Evolutionary conservation across 2,888 invertebrate genomes (phyloP), one percentile per base, ranked within the genome.

Genomic region (Macrostomum cliftonense): DNA sequence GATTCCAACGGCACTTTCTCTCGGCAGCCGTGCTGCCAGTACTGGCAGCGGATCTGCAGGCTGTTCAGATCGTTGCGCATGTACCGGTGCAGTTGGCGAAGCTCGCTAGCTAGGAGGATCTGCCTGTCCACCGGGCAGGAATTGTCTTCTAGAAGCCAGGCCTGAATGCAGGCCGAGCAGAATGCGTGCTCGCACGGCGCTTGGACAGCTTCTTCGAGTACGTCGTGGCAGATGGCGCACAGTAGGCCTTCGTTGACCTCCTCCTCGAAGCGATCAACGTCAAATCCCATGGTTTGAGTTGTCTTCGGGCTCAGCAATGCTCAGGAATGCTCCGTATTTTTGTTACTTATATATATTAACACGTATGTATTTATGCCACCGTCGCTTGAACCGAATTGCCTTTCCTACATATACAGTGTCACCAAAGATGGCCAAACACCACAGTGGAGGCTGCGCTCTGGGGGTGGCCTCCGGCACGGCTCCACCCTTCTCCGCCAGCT

Each of bases 181-280:
- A 56, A 63, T n/a, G 62, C 59, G 52, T 63, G 63, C 45, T 63
- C 63, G 52, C 63, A 63, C 7, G 61, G 61, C n/a, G 62, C 59
- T 52, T 63, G 62, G 13, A 62, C 55, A 0, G 62, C 60, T 19
- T 61, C 61, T 46, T 62, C 59, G 13, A 63, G 43, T 9, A 62
- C 62, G 49, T 61, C 63, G 12, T 59, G 56, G 45, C 63, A 63
- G 40, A 63, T 61, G 42, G 59, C 58, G 53, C 62, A 63, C 14
- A 62, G 57, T n/a, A 63, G 52, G 9, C 58, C 59, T 16, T 63
- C 61, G 47, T 62, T 62, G 19, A 93, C 89, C 70, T 84, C 84
- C 64, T 86, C 86, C 74, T 85, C 81, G 76, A 93, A 91, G 65
- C 91, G 78, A 73, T 79, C 80, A 61, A 86, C 77, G 74, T 91